Conservation (phyloP, 2,797 vertebrate species). For the Hybognathus amarus region DNA sequence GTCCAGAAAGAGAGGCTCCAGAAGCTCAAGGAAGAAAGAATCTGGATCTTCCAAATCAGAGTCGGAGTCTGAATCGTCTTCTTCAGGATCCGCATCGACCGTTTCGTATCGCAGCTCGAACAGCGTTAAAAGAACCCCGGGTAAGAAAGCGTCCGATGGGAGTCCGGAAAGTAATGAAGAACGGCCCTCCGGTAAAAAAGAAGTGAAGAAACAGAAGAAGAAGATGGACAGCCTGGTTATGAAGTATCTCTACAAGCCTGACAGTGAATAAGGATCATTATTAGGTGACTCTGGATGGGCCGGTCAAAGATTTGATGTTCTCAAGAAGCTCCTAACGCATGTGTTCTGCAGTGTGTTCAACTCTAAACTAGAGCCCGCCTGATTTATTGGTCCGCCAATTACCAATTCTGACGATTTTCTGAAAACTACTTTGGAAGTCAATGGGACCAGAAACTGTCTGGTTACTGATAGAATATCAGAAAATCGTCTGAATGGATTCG, state of each 20-base stretch:
- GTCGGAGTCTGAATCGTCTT: conserved; percentile 73
- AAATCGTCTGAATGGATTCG: no score
- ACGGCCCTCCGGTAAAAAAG: conserved; percentile 76
- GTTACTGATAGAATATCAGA: no score
- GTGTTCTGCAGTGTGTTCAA: conserved; percentile 28
- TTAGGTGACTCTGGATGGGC: conserved; percentile 74
- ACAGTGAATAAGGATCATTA: conserved; percentile 86
- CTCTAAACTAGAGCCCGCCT: no score
- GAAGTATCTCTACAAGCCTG: conserved; percentile 95
- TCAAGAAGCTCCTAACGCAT: conserved; percentile 25
- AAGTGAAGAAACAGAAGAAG: conserved; percentile 87
- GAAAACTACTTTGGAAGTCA: no score
- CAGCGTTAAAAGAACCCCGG: conserved; percentile 86
- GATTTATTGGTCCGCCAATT: no score
- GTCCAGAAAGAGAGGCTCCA: conserved; percentile 74
- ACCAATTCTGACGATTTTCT: no score
- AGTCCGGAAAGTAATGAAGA: conserved; percentile 54
- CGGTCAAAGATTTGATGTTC: neutral
- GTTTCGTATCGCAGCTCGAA: conserved; percentile 90
- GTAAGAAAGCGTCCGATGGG: conserved; percentile 60
- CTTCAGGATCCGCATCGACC: conserved; percentile 82
- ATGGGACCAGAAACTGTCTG: no score
- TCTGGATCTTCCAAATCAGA: conserved; percentile 39
- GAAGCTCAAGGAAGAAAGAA: conserved; percentile 67
- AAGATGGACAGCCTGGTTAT: conserved; percentile 93